Conservation (phyloP, 2,113 vertebrate species). For the Gnathonemus echidnorhynchus region DNA sequence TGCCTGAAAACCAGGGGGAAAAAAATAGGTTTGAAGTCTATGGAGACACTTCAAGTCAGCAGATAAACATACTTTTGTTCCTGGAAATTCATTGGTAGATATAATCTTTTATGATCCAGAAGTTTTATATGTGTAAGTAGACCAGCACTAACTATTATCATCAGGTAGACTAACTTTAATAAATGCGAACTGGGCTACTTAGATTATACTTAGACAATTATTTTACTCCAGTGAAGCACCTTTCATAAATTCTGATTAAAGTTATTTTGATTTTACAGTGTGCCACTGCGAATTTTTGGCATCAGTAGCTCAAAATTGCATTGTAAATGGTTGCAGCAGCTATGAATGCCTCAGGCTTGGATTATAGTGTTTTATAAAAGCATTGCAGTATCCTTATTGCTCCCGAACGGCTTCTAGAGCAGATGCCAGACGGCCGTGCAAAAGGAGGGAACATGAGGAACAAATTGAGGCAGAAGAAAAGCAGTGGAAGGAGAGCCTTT, state of each 20-base stretch:
- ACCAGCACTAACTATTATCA: not conserved
- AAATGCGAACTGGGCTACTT: not conserved
- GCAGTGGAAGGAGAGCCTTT: slow-evolving; percentile 32
- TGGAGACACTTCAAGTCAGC: not conserved
- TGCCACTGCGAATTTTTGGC: not conserved
- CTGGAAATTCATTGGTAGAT: not conserved
- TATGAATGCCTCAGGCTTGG: not conserved
- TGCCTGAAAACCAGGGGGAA: slow-evolving; percentile 35
- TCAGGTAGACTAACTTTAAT: not conserved
- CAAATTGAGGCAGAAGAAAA: slow-evolving; percentile 17
- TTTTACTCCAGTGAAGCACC: not conserved
- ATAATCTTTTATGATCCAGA: not conserved
- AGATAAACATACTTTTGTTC: not conserved
- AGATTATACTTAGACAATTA: not conserved
- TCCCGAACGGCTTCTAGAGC: not conserved
- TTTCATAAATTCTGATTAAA: slow-evolving; percentile 1
- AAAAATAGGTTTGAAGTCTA: not conserved
- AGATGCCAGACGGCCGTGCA: not conserved
- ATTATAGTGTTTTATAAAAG: not conserved
- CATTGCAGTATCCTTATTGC: not conserved
- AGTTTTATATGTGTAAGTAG: not conserved
- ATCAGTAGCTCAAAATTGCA: not conserved
- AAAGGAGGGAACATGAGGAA: slow-evolving; percentile 30
- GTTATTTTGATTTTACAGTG: not conserved
- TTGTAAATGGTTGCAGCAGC: not conserved